Base-by-base conservation (phyloP, 2,113 vertebrate genomes). In the Felis chaus region DNA sequence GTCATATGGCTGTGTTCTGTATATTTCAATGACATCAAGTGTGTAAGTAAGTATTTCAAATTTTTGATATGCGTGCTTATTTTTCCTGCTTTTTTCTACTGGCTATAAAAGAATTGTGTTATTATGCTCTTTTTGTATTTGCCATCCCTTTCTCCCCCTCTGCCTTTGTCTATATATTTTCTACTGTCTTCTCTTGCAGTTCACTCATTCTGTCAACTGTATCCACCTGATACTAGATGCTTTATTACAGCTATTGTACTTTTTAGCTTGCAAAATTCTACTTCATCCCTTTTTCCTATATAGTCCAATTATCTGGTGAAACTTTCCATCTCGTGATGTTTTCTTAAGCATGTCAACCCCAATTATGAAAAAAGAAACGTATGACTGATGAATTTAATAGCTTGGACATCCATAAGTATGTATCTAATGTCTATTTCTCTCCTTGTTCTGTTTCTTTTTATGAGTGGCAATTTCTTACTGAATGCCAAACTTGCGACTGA, bases 221-320 rank as follows among this genome's bases (percentile, higher is more conserved):
- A 15, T 57, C 36, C 12, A 50, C n/a, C 68, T 92, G 63, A 66
- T 29, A 73, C 1, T 68, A 33, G 69, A 7, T 69, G 48, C 23
- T 71, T 94, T 48, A 89, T 79, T 71, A 91, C 1, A 14, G 16
- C 81, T 78, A 45, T 29, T 76, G 2, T 66, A 74, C 16, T 89
- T 92, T 55, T 84, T 39, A 83, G n/a, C 57, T 92, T n/a, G 92
- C 48, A 80, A 41, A 88, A 71, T 73, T 97, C 83, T 80, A 66
- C 25, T 83, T 89, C 55, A 16, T 73, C 36, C 23, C 57, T 55
- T 53, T 80, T 68, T 66, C 21, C 39, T 11, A 53, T 8, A 78
- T 18, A 83, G 33, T 94, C 31, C 36, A 65, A 89, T 65, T 84
- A 89, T 48, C 63, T 94, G 45, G 36, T 79, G 31, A 92, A 73